A percentile compares a stretch with the other conserved stretches of the same genome.
These are phyloP conservation scores for Tipula lateralis DNA, from an alignment of 2,888 invertebrate genomes.

Conservation along the genomic window DNA sequence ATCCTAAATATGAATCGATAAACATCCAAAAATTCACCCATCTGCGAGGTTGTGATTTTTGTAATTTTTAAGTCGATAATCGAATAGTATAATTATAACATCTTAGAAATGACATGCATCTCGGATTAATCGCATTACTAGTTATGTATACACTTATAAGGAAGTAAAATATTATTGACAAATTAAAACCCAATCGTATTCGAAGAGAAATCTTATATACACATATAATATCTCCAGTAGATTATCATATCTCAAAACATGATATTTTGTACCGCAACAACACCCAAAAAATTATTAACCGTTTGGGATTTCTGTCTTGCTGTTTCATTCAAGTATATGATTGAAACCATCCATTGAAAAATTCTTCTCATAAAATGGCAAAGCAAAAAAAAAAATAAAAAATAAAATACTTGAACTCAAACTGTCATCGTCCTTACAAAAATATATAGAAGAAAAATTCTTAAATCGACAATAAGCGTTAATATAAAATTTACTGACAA, in stretches of 20 bases:
- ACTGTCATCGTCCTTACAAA: neutral
- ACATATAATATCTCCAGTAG: too few relatives aligned
- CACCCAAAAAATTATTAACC: neutral
- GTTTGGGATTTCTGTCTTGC: neutral
- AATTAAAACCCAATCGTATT: too few relatives aligned
- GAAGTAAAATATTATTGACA: too few relatives aligned
- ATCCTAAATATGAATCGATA: too few relatives aligned
- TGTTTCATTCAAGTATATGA: constrained; percentile 1
- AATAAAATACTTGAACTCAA: neutral
- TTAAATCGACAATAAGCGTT: constrained; percentile 4
- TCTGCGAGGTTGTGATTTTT: too few relatives aligned
- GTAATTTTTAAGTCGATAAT: too few relatives aligned
- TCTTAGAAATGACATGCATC: too few relatives aligned
- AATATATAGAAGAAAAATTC: neutral
- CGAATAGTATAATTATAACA: too few relatives aligned
- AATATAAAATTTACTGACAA: neutral
- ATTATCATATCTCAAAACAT: neutral
- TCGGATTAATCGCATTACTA: too few relatives aligned
- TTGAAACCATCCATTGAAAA: constrained; percentile 11
- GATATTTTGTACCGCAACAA: neutral
- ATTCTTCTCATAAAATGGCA: neutral
- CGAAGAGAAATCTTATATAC: too few relatives aligned
- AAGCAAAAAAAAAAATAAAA: neutral
- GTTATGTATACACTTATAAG: too few relatives aligned
- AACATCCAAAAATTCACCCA: too few relatives aligned